phyloP scores from a whole-genome alignment of 2,113 vertebrate genomes.

The Dasyprocta punctata region DNA sequence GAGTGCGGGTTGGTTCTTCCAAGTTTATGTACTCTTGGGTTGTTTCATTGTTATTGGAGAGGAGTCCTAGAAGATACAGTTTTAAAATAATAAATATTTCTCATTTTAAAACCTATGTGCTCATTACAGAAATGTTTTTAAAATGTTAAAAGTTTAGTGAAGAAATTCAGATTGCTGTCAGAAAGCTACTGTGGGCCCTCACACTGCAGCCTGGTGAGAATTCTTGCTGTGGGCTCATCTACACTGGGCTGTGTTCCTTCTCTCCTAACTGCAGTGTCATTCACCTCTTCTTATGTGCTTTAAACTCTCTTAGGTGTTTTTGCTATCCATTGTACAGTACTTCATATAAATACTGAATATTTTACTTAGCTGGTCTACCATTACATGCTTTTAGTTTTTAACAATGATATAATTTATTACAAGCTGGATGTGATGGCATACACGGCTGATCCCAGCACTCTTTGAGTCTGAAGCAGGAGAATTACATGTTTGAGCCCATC shows the following conservation, averaged over 20 bases:
- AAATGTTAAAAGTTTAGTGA: not conserved
- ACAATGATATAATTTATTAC: not conserved
- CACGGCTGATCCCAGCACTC: not conserved
- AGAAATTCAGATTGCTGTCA: not conserved
- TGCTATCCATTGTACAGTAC: not conserved
- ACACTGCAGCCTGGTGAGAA: rapidly evolving
- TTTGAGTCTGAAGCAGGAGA: not conserved
- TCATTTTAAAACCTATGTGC: not conserved
- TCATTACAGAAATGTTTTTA: not conserved
- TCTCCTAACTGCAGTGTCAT: not conserved
- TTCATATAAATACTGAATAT: not conserved
- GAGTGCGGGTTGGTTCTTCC: not conserved
- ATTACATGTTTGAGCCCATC: not conserved
- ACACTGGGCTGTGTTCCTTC: not conserved
- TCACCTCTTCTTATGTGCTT: not conserved
- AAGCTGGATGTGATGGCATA: not conserved
- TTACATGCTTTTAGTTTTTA: not conserved
- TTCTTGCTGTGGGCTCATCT: no score
- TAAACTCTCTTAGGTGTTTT: no score
- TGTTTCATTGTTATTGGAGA: not conserved
- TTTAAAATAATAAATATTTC: not conserved
- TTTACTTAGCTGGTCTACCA: not conserved
- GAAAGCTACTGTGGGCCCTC: rapidly evolving
- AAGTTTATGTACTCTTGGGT: not conserved
- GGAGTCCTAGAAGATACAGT: not conserved